Evolutionary conservation across 2,888 invertebrate genomes (phyloP).

Genomic region (Archaeoteleia sp.): DNA sequence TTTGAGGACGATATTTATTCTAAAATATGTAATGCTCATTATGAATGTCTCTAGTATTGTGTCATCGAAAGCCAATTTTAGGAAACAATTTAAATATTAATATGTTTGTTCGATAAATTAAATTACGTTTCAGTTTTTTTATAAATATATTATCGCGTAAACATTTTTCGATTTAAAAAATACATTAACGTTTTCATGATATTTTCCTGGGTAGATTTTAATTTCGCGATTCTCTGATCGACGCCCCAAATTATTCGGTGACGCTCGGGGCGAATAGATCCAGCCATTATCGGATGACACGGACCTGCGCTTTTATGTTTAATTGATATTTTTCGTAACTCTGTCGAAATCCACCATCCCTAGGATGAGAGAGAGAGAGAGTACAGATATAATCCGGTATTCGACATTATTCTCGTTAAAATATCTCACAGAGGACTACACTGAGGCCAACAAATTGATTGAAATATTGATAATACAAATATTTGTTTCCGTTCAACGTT

Average conservation of each 20-base stretch:
- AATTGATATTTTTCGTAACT: conserved; percentile 75
- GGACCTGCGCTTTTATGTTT: conserved; percentile 73
- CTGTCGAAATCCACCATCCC: conserved; percentile 66
- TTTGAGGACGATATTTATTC: too few species aligned
- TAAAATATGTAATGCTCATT: too few species aligned
- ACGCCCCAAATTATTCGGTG: conserved; percentile 50
- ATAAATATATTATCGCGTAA: too few species aligned
- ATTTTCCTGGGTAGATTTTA: conserved; percentile 47
- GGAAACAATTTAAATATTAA: too few species aligned
- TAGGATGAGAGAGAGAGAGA: conserved; percentile 52
- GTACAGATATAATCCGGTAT: conserved; percentile 69
- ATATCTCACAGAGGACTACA: conserved; percentile 58
- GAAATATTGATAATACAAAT: conserved; percentile 46
- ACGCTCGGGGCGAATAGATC: conserved; percentile 48
- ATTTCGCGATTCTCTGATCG: conserved; percentile 40
- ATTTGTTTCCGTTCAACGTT: conserved; percentile 17
- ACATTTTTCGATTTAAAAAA: conserved; percentile 31
- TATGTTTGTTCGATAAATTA: too few species aligned
- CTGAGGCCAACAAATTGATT: conserved; percentile 43
- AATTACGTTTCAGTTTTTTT: too few species aligned
- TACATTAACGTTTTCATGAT: conserved; percentile 35
- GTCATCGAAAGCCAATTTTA: too few species aligned
- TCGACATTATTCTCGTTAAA: conserved; percentile 70
- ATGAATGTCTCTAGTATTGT: too few species aligned
- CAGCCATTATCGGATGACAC: conserved; percentile 74